Conservation (phyloP, 2,113 vertebrate species). For the Rhynchopsitta pachyrhyncha region DNA sequence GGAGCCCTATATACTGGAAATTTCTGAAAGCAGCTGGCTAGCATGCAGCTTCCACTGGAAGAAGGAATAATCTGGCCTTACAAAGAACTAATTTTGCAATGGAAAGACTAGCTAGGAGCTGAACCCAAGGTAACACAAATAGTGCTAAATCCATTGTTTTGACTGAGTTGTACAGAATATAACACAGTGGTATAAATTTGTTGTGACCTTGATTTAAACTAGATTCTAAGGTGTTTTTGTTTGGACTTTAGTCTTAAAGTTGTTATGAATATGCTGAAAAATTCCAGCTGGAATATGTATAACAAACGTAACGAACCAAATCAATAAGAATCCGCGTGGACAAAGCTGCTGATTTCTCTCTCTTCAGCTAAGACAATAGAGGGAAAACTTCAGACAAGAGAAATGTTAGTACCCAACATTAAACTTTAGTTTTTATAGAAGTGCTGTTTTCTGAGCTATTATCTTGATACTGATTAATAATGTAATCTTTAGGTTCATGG, state of each 20-base stretch:
- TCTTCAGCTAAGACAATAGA: background rate
- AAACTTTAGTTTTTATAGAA: background rate
- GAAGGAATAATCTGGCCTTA: background rate
- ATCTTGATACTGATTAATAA: background rate
- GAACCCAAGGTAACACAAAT: background rate
- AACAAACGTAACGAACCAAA: background rate
- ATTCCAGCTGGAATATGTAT: background rate
- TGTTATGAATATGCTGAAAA: background rate
- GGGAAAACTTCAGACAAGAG: background rate
- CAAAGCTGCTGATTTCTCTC: background rate
- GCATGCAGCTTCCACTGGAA: background rate
- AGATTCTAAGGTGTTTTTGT: background rate
- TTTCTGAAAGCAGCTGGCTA: background rate
- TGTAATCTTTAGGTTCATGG: background rate
- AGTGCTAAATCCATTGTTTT: background rate
- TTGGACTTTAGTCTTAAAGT: background rate
- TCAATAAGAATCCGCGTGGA: background rate
- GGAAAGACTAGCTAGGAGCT: background rate
- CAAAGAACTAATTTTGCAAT: background rate
- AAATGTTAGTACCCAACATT: background rate
- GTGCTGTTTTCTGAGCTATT: background rate
- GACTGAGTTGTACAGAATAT: background rate
- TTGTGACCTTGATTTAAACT: background rate
- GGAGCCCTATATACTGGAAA: background rate
- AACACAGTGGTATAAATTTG: background rate